Evolutionary conservation across 2,113 vertebrate species (phyloP).

Genomic region (Bucco capensis): DNA sequence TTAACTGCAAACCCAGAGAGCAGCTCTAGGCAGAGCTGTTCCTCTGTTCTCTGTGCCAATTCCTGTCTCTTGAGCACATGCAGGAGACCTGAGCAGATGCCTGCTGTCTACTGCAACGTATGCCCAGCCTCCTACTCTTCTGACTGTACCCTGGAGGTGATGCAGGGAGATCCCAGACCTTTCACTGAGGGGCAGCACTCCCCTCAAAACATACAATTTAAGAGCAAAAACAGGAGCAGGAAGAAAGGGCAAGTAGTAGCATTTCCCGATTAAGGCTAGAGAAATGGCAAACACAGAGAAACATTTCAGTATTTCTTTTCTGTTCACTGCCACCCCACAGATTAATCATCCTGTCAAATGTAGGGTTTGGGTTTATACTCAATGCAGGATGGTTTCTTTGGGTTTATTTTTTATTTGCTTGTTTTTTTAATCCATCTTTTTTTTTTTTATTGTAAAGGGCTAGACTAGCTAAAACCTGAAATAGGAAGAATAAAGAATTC

Average conservation of each 20-base stretch:
- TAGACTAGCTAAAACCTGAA: not conserved
- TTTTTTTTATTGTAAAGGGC: too few relatives aligned
- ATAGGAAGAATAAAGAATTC: not conserved
- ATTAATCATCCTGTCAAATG: not conserved
- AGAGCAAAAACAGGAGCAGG: not conserved
- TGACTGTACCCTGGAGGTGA: rapidly evolving
- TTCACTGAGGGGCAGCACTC: not conserved
- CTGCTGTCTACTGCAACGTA: rapidly evolving
- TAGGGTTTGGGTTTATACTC: not conserved
- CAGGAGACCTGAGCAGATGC: not conserved
- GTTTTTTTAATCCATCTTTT: too few relatives aligned
- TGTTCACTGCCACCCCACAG: not conserved
- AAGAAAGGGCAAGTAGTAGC: not conserved
- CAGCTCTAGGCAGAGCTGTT: not conserved
- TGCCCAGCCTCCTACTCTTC: not conserved
- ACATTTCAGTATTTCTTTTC: not conserved
- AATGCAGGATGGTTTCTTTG: not conserved
- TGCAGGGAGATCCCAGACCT: not conserved
- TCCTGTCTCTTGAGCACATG: too few relatives aligned
- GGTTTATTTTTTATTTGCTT: not conserved
- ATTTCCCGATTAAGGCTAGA: not conserved
- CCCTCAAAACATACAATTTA: not conserved
- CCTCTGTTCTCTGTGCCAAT: not conserved
- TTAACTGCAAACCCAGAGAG: rapidly evolving
- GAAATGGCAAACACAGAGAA: not conserved